Evolutionary conservation across 2,797 vertebrate genomes (phyloP).

Genomic region (Acanthurus lineatus): DNA sequence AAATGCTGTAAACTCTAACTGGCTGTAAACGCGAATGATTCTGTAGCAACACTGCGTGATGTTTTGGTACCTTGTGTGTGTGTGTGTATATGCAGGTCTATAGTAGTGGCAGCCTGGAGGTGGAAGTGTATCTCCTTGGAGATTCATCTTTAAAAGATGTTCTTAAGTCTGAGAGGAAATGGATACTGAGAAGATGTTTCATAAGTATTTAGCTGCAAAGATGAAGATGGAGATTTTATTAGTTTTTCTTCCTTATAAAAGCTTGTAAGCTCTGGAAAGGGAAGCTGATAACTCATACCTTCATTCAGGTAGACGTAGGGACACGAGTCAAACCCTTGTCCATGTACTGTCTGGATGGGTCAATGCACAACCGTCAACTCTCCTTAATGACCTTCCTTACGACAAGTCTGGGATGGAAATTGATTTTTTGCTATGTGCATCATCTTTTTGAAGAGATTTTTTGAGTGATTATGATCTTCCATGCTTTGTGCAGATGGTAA

Average conservation of each 20-base stretch:
- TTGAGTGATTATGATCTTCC: too few relatives aligned
- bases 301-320: slow-evolving; percentile 21
- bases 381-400: slow-evolving; percentile 14
- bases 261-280: slow-evolving; percentile 2
- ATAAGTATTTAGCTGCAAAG: background rate
- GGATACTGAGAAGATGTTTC: background rate
- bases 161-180: slow-evolving; percentile 13
- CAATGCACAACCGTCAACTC: background rate
- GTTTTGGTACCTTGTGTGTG: background rate
- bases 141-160: slow-evolving; percentile 10
- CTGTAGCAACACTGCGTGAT: background rate
- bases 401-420: background rate
- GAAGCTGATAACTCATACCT: slow-evolving; percentile 37
- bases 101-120: slow-evolving; percentile 1
- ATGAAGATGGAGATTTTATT: slow-evolving; percentile 14
- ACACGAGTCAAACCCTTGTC: slow-evolving; percentile 20
- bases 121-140: slow-evolving; percentile 8
- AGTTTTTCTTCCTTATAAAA: slow-evolving; percentile 4
- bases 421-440: too few relatives aligned
- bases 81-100: slow-evolving; percentile 1
- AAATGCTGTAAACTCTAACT: background rate
- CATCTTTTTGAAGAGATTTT: too few relatives aligned
- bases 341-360: slow-evolving; percentile 21
- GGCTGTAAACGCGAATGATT: slow-evolving; percentile 3
- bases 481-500: background rate